phyloP scores from a whole-genome alignment of 2,113 vertebrate genomes.

The Pluvialis apricaria region DNA sequence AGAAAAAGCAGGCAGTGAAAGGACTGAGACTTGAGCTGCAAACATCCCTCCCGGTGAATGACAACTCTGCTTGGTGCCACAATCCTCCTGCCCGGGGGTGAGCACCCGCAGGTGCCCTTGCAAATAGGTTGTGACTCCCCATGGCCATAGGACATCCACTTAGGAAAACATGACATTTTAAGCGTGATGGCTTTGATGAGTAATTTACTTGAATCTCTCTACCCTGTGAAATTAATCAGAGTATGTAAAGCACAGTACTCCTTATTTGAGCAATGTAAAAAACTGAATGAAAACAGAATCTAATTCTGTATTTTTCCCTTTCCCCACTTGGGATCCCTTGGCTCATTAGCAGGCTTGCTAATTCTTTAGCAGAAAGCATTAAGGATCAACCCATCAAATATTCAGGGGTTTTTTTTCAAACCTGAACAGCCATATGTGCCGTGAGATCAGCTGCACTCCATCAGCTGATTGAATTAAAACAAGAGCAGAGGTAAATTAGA shows the following conservation, averaged over 20 bases:
- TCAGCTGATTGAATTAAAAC: slow-evolving; percentile 64
- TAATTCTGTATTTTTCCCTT: slow-evolving; percentile 13
- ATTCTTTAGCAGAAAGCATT: slow-evolving; percentile 48
- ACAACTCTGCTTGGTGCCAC: neutral
- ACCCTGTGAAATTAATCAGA: neutral
- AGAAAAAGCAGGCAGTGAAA: neutral
- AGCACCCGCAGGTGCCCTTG: neutral
- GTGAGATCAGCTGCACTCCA: slow-evolving; percentile 58
- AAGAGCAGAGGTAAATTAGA: slow-evolving; percentile 59
- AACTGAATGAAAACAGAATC: neutral
- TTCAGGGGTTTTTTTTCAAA: slow-evolving; percentile 23
- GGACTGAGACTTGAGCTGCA: neutral
- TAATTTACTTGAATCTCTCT: neutral
- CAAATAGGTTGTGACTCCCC: neutral
- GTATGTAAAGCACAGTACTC: neutral
- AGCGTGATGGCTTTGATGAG: neutral
- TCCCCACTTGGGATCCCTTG: slow-evolving; percentile 9
- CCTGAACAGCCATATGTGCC: slow-evolving; percentile 35
- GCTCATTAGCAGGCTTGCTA: slow-evolving; percentile 44
- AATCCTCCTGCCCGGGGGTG: neutral
- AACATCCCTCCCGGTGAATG: neutral
- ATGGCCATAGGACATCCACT: neutral
- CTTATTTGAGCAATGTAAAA: neutral
- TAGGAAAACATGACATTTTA: neutral
- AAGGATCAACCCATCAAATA: slow-evolving; percentile 43